phyloP scores from a whole-genome alignment of 2,888 invertebrate genomes.

The Aleiodes leptofemur region DNA sequence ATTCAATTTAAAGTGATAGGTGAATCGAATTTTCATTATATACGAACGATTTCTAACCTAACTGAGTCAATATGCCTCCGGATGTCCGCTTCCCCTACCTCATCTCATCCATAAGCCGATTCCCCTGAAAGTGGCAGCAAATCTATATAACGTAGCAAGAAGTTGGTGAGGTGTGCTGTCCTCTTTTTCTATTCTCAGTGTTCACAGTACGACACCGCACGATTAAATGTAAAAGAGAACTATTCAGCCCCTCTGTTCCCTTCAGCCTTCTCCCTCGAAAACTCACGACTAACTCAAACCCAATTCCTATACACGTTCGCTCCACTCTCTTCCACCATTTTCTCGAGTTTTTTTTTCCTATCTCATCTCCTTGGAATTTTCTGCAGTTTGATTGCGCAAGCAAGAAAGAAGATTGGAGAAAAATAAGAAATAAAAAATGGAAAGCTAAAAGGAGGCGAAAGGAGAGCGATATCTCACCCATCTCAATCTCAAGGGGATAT shows the following conservation, averaged over 20 bases:
- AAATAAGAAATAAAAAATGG: no score
- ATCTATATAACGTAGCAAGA: background rate
- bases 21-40: conserved; percentile 51
- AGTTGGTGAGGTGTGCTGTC: conserved; percentile 42
- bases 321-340: conserved; percentile 20
- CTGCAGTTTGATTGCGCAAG: conserved; percentile 4
- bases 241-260: background rate
- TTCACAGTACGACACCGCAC: conserved; percentile 53
- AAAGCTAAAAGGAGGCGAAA: no score
- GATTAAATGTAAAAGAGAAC: conserved; percentile 64
- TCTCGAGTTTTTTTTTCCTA: conserved; percentile 4
- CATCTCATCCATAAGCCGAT: background rate
- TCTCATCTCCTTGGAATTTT: conserved; percentile 23
- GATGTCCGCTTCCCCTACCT: conserved; percentile 26
- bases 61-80: conserved; percentile 41
- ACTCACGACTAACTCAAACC: conserved; percentile 48
- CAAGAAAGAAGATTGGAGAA: no score
- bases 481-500: conserved; percentile 18
- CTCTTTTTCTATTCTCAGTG: conserved; percentile 44
- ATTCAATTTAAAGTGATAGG: conserved; percentile 45
- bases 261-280: conserved; percentile 40
- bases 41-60: conserved; percentile 14
- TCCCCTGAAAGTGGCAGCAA: background rate
- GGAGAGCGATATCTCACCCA: conserved; percentile 4
- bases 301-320: conserved; percentile 42